phyloP scores from a whole-genome alignment of 2,888 invertebrate genomes.

The Unio pictorum region DNA sequence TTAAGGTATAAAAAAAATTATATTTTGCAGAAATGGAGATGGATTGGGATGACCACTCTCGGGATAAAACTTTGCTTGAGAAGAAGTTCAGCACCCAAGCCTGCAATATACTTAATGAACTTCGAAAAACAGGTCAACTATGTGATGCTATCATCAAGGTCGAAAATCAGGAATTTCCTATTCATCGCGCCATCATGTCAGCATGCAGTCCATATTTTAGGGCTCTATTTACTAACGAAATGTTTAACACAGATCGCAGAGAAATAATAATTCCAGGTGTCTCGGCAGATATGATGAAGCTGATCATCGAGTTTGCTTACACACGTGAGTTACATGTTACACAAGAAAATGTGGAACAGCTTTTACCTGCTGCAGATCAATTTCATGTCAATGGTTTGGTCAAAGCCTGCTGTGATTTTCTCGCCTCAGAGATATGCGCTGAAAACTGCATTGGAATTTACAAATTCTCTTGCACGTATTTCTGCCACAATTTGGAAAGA shows the following conservation, averaged over 20 bases:
- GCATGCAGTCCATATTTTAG: slow-evolving; percentile 94
- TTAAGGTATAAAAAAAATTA: no score
- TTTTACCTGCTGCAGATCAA: slow-evolving; percentile 88
- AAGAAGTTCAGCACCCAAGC: slow-evolving; percentile 87
- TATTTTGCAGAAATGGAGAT: no score
- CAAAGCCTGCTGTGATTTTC: slow-evolving; percentile 84
- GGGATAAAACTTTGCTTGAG: slow-evolving; percentile 53
- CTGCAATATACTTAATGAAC: slow-evolving; percentile 86
- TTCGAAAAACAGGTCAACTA: slow-evolving; percentile 85
- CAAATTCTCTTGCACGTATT: slow-evolving; percentile 85
- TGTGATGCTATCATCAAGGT: slow-evolving; percentile 89
- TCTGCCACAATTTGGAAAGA: slow-evolving; percentile 81
- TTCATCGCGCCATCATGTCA: slow-evolving; percentile 78
- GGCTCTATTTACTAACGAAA: slow-evolving; percentile 86
- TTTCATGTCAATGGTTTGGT: slow-evolving; percentile 87
- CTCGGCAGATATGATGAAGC: slow-evolving; percentile 82
- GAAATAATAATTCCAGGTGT: slow-evolving; percentile 73
- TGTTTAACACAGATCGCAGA: slow-evolving; percentile 69
- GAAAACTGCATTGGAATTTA: slow-evolving; percentile 89
- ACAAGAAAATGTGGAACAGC: slow-evolving; percentile 82
- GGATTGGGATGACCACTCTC: no score
- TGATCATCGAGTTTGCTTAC: slow-evolving; percentile 89
- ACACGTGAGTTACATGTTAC: slow-evolving; percentile 83
- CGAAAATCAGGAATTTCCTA: slow-evolving; percentile 86
- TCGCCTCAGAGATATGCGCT: slow-evolving; percentile 80